Evolutionary conservation across 2,888 invertebrate species (phyloP).

Genomic region (Physocephala rufipes): DNA sequence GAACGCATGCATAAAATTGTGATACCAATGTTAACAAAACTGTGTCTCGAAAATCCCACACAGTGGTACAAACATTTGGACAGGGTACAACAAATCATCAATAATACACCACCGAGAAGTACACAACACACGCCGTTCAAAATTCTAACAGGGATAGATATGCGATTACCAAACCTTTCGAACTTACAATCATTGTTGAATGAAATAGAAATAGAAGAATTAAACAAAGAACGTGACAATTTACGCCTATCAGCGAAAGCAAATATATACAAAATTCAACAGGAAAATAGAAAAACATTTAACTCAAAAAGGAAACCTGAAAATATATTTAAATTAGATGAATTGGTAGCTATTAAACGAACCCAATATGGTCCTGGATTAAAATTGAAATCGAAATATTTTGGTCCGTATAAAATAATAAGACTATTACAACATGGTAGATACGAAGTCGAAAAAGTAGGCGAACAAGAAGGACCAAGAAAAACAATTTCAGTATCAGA

Average conservation of each 20-base stretch:
- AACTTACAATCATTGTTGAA: too few relatives aligned
- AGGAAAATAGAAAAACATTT: conserved; percentile 9
- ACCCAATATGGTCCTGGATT: conserved; percentile 5
- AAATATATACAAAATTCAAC: too few relatives aligned
- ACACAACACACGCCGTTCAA: conserved; percentile 35
- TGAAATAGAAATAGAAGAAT: too few relatives aligned
- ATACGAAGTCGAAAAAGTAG: too few relatives aligned
- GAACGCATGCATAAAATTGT: conserved; percentile 55
- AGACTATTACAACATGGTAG: background rate
- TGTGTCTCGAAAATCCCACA: conserved; percentile 54
- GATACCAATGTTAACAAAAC: conserved; percentile 55
- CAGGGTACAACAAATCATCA: conserved; percentile 45
- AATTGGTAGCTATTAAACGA: background rate
- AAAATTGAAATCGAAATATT: background rate
- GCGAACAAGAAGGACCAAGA: background rate
- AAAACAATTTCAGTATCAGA: background rate
- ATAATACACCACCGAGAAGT: conserved; percentile 42
- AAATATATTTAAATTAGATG: conserved; percentile 3
- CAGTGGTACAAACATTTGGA: too few relatives aligned
- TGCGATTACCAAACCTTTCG: too few relatives aligned
- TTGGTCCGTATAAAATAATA: conserved; percentile 2
- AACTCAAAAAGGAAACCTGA: background rate
- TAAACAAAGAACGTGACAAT: too few relatives aligned
- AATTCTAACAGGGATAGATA: conserved; percentile 38
- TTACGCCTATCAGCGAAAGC: too few relatives aligned